Conservation (phyloP, 2,113 vertebrate genomes). For the Athene noctua region DNA sequence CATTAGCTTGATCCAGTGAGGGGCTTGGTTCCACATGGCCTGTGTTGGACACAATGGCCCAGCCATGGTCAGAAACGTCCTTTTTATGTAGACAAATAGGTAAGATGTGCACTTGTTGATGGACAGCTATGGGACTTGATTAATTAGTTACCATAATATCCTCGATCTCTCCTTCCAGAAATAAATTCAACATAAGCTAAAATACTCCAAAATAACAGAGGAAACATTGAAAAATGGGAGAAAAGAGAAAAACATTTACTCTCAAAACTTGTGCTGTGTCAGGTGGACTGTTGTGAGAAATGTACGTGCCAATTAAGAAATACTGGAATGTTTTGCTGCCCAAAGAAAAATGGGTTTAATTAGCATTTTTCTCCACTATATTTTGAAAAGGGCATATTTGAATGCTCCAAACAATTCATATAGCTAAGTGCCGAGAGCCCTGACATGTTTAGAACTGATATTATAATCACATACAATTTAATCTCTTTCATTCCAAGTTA, state of each 20-base stretch:
- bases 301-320: not conserved
- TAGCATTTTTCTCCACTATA: constrained; percentile 17
- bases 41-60: not conserved
- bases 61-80: not conserved
- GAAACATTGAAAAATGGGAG: not conserved
- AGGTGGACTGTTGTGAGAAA: not conserved
- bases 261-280: not conserved
- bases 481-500: constrained; percentile 39
- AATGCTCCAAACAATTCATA: not conserved
- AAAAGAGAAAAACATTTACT: not conserved
- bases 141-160: not conserved
- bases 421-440: not conserved
- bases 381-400: constrained; percentile 1
- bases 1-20: not conserved
- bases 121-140: not conserved
- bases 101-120: not conserved
- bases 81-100: not conserved
- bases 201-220: not conserved
- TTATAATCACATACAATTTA: not conserved
- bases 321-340: not conserved
- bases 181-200: not conserved
- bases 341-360: not conserved
- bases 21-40: fast-evolving
- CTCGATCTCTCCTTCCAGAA: not conserved
- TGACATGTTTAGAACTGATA: constrained; percentile 32